Percentiles rank a stretch among this genome's conserved stretches.
phyloP scores from a whole-genome alignment of 1,140 invertebrate species.

The Goniozus legneri region DNA sequence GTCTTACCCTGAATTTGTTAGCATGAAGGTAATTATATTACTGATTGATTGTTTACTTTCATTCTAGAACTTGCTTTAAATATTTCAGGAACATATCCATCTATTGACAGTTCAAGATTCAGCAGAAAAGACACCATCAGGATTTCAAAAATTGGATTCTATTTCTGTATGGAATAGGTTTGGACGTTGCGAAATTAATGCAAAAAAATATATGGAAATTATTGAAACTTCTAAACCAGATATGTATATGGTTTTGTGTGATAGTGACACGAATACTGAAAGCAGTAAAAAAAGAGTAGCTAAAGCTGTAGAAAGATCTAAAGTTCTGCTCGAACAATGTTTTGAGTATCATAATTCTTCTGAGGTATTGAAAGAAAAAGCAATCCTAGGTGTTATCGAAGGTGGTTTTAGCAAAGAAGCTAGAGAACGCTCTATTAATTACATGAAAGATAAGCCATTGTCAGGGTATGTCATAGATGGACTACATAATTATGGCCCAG shows the following conservation, averaged over 20 bases:
- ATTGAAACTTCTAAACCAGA: slow-evolving; percentile 75
- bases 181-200: slow-evolving; percentile 65
- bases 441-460: slow-evolving; percentile 57
- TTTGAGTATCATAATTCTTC: slow-evolving; percentile 58
- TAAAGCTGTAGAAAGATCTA: slow-evolving; percentile 65
- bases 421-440: slow-evolving; percentile 61
- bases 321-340: slow-evolving; percentile 60
- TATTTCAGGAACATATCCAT: slow-evolving; percentile 57
- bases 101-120: slow-evolving; percentile 67
- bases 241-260: slow-evolving; percentile 73
- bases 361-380: slow-evolving; percentile 45
- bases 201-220: slow-evolving; percentile 69
- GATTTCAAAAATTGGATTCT: slow-evolving; percentile 65
- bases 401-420: slow-evolving; percentile 66
- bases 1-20: slow-evolving; percentile 58
- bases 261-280: slow-evolving; percentile 71
- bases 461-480: slow-evolving; percentile 77
- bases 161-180: slow-evolving; percentile 70
- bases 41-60: not conserved
- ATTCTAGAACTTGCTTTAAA: slow-evolving; percentile 9
- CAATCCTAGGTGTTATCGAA: slow-evolving; percentile 68
- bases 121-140: slow-evolving; percentile 56
- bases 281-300: slow-evolving; percentile 65
- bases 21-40: slow-evolving; percentile 48
- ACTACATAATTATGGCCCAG: slow-evolving; percentile 68